A percentile compares a stretch with the other conserved stretches of the same genome.
Conservation (phyloP, 2,113 vertebrate species). For the Rhea americana region DNA sequence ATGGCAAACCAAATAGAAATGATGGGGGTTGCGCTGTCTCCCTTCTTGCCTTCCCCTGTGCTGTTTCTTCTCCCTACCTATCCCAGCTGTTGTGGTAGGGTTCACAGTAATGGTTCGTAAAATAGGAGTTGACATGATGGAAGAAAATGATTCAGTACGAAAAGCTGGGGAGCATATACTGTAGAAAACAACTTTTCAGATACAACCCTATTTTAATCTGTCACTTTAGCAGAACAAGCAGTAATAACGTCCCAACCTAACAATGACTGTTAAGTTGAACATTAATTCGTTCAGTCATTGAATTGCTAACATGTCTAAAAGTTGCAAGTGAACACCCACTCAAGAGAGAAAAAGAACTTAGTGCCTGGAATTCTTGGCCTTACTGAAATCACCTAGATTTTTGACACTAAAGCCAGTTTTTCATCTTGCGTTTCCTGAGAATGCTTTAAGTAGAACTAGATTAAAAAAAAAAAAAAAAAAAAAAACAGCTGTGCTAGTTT, state of each 20-base stretch:
- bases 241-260: slow-evolving; percentile 61
- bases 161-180: neutral
- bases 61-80: neutral
- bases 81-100: neutral
- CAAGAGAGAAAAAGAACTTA: slow-evolving; percentile 56
- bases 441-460: slow-evolving; percentile 38
- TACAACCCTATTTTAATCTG: slow-evolving; percentile 49
- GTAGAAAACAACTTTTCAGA: slow-evolving; percentile 41
- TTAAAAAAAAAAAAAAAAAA: neutral
- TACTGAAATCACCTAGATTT: slow-evolving; percentile 53
- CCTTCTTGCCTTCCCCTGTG: neutral
- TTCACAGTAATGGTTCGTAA: neutral
- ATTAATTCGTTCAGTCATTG: slow-evolving; percentile 76
- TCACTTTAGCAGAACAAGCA: slow-evolving; percentile 56
- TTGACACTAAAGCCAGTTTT: neutral
- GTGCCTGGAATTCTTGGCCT: slow-evolving; percentile 49
- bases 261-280: slow-evolving; percentile 68
- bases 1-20: neutral
- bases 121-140: neutral
- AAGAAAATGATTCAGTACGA: neutral
- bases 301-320: slow-evolving; percentile 74
- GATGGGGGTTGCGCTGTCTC: neutral
- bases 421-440: slow-evolving; percentile 38
- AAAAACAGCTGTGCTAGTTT: neutral
- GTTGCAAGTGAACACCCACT: slow-evolving; percentile 77